phyloP scores from a whole-genome alignment of 2,113 vertebrate species.

The Spea multiplicata region DNA sequence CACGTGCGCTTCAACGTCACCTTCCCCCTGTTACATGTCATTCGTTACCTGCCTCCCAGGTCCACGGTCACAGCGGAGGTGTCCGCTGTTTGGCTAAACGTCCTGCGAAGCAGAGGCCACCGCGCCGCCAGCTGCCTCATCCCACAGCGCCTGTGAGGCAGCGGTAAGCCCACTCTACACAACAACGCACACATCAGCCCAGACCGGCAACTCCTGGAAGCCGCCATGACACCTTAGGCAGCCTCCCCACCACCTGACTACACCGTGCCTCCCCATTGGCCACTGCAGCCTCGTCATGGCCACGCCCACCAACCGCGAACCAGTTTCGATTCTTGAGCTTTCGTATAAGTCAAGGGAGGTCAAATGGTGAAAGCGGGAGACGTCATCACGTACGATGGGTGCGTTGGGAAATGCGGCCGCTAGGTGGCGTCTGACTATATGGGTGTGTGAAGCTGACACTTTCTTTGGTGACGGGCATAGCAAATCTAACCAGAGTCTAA shows the following conservation, averaged over 20 bases:
- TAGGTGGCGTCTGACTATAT: background rate
- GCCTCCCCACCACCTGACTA: background rate
- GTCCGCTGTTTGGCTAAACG: background rate
- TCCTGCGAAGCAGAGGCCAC: accelerated
- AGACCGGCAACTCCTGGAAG: conserved; percentile 46
- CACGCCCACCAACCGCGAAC: conserved; percentile 37
- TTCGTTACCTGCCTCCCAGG: conserved; percentile 61
- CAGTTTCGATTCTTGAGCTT: conserved; percentile 40
- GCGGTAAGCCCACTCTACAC: background rate
- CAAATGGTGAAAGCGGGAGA: background rate
- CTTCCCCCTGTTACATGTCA: background rate
- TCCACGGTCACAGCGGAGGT: conserved; percentile 59
- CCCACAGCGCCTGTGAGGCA: background rate
- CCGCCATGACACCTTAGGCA: conserved; percentile 58
- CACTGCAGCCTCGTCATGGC: conserved; percentile 21
- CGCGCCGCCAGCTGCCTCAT: background rate
- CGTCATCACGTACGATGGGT: background rate
- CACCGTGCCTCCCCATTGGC: conserved; percentile 53
- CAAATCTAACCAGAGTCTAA: too few relatives aligned
- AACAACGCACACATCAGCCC: conserved; percentile 7
- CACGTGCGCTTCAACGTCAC: background rate
- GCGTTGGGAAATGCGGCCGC: background rate
- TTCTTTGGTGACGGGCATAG: too few relatives aligned
- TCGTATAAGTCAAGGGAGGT: background rate
- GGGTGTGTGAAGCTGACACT: too few relatives aligned